Percentiles rank a stretch among this genome's conserved stretches.
Evolutionary conservation across 1,140 invertebrate genomes (phyloP).

Genomic region (Seison nebaliae): DNA sequence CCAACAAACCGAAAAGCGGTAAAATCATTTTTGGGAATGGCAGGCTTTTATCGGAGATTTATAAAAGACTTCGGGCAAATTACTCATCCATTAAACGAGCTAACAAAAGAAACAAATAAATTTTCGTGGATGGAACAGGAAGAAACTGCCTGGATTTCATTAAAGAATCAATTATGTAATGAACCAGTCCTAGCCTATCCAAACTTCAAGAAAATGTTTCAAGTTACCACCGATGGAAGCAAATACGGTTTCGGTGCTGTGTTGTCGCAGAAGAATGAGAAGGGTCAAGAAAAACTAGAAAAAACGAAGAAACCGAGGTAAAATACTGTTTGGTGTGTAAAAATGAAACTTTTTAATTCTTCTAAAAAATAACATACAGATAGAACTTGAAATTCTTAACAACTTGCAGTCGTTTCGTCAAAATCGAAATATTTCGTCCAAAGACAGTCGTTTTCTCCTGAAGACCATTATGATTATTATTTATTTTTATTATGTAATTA

Average conservation of each 20-base stretch:
- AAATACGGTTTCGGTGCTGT: constrained; percentile 15
- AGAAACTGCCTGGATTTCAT: not conserved
- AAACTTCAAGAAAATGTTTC: constrained; percentile 1
- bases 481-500: too few relatives aligned
- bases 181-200: constrained; percentile 3
- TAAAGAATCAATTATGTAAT: constrained; percentile 3
- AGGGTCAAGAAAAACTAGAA: constrained; percentile 2
- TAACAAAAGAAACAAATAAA: not conserved
- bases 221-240: constrained; percentile 14
- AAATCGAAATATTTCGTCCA: too few relatives aligned
- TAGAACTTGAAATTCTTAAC: too few relatives aligned
- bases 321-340: too few relatives aligned
- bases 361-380: too few relatives aligned
- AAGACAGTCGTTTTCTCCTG: too few relatives aligned
- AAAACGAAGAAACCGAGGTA: too few relatives aligned
- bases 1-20: constrained; percentile 22
- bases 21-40: constrained; percentile 14
- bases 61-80: constrained; percentile 8
- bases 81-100: not conserved
- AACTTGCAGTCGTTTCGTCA: too few relatives aligned
- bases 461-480: too few relatives aligned
- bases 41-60: constrained; percentile 12
- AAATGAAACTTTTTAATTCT: too few relatives aligned
- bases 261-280: constrained; percentile 14
- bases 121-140: constrained; percentile 1